phyloP scores from a whole-genome alignment of 1,140 invertebrate genomes.

The Mylabris phalerata region DNA sequence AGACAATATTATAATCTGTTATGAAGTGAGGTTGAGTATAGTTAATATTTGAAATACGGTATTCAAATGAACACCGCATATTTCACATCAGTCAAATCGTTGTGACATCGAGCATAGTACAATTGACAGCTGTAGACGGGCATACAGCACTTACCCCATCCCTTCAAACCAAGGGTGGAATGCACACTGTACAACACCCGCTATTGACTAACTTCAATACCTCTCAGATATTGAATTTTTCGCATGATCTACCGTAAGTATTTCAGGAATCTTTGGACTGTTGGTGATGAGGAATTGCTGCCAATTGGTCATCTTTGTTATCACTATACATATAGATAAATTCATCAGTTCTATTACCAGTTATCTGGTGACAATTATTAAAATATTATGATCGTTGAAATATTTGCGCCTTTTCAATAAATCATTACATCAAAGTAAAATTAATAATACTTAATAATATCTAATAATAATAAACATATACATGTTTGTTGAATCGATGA shows the following conservation, averaged over 20 bases:
- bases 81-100: constrained; percentile 32
- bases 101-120: constrained; percentile 27
- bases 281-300: constrained; percentile 31
- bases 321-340: constrained; percentile 5
- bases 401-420: constrained; percentile 1
- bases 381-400: constrained; percentile 5
- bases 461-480: too few species aligned
- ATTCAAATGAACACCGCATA: constrained; percentile 32
- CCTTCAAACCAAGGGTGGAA: constrained; percentile 14
- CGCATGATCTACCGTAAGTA: constrained; percentile 28
- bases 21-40: not conserved
- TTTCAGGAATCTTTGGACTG: constrained; percentile 25
- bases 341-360: not conserved
- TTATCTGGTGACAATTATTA: not conserved
- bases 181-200: constrained; percentile 24
- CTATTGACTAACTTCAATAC: constrained; percentile 30
- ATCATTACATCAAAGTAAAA: too few species aligned
- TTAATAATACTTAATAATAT: too few species aligned
- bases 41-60: constrained; percentile 22
- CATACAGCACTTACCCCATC: not conserved
- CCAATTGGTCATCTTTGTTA: constrained; percentile 28
- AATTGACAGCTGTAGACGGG: constrained; percentile 32
- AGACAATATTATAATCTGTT: not conserved
- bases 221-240: constrained; percentile 35
- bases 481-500: too few species aligned